Conservation (phyloP, 2,113 vertebrate genomes). For the Nibea coibor region DNA sequence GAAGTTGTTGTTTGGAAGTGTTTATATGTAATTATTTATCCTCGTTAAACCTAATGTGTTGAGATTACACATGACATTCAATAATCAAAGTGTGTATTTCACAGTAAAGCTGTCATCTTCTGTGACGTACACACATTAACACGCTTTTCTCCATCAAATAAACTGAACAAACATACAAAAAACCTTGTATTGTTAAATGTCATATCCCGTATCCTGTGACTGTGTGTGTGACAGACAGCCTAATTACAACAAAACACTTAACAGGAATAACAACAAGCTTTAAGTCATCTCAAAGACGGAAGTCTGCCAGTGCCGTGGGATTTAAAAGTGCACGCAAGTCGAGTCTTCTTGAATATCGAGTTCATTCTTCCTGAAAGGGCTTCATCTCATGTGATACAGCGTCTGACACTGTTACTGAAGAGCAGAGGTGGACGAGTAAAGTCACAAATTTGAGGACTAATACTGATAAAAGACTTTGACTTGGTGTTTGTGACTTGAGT, state of each 20-base stretch:
- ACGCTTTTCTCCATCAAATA: background rate
- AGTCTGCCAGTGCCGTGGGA: background rate
- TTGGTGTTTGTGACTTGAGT: too few relatives aligned
- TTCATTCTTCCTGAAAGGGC: background rate
- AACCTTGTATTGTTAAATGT: background rate
- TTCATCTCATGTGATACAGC: background rate
- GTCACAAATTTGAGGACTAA: too few relatives aligned
- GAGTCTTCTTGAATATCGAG: conserved; percentile 8
- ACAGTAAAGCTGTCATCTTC: background rate
- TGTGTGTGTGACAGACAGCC: background rate
- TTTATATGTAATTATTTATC: background rate
- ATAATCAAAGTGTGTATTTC: background rate
- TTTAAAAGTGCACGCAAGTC: background rate
- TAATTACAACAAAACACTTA: conserved; percentile 5
- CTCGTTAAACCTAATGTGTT: background rate
- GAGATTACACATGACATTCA: too few relatives aligned
- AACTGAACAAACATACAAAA: background rate
- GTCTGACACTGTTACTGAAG: background rate
- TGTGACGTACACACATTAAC: background rate
- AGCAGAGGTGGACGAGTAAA: too few relatives aligned
- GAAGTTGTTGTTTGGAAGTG: too few relatives aligned
- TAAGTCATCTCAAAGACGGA: background rate
- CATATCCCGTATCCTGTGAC: background rate
- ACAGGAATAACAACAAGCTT: background rate
- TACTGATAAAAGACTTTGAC: too few relatives aligned